Conservation (phyloP, 2,888 invertebrate species). For the Cacoxenus indagator region DNA sequence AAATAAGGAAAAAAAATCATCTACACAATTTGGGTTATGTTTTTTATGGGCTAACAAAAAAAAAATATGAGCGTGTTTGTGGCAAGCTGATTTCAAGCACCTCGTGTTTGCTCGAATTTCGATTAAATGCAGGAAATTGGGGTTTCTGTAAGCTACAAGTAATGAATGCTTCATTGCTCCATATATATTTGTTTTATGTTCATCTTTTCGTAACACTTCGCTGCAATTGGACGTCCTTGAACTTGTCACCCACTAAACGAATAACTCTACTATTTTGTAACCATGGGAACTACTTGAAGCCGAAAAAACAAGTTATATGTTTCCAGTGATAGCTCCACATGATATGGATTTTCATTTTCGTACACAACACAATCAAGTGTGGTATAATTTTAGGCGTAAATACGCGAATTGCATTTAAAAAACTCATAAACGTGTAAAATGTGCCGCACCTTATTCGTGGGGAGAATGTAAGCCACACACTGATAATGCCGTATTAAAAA, state of each 20-base stretch:
- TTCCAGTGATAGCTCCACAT: background rate
- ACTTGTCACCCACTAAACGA: constrained; percentile 47
- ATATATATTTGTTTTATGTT: background rate
- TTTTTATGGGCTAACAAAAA: too few relatives aligned
- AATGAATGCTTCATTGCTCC: background rate
- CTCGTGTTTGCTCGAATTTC: too few relatives aligned
- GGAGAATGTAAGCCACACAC: background rate
- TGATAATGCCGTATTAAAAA: background rate
- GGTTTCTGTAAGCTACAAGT: background rate
- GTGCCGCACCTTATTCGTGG: background rate
- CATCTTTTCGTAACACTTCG: background rate
- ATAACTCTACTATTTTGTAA: background rate
- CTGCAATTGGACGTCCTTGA: constrained; percentile 58
- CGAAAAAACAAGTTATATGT: background rate
- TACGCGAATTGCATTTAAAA: background rate
- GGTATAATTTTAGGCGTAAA: background rate
- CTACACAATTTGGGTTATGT: too few relatives aligned
- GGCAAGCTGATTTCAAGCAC: too few relatives aligned
- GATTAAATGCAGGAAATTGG: too few relatives aligned
- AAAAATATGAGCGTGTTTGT: too few relatives aligned
- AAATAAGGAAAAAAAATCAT: too few relatives aligned
- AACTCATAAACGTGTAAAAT: background rate
- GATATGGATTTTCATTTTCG: background rate
- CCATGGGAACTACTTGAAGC: background rate
- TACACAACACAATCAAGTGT: too few relatives aligned